phyloP scores from a whole-genome alignment of 2,113 vertebrate genomes.

The Hyperopisus bebe region DNA sequence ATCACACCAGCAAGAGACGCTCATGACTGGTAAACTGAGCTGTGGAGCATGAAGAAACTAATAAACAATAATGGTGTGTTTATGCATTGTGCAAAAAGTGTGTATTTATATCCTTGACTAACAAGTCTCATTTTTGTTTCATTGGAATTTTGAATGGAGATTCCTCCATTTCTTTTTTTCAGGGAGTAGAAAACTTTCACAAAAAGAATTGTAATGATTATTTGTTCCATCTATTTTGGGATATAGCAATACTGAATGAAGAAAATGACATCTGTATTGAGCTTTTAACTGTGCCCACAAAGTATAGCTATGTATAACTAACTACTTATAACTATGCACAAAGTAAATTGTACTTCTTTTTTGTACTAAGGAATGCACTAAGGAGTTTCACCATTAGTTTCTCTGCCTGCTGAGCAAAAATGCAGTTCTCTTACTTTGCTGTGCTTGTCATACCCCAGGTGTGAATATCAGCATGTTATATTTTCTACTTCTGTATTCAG shows the following conservation, averaged over 20 bases:
- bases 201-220: neutral
- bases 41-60: constrained; percentile 55
- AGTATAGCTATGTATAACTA: too few relatives aligned
- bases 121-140: neutral
- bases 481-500: neutral
- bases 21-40: constrained; percentile 72
- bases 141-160: neutral
- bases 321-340: neutral
- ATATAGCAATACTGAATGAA: neutral
- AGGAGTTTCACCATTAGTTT: neutral
- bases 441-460: neutral
- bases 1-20: constrained; percentile 67
- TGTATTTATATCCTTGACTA: neutral
- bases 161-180: neutral
- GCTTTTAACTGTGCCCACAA: neutral
- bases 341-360: neutral
- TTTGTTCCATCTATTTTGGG: neutral
- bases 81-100: constrained; percentile 17
- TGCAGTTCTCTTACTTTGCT: neutral
- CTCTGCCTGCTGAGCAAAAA: neutral
- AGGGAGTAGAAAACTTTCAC: neutral
- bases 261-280: neutral
- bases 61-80: constrained; percentile 47
- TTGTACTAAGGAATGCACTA: neutral
- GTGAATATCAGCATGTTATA: neutral